Evolutionary conservation across 2,888 invertebrate genomes (phyloP).

Genomic region (Drosophila anomalipes): DNA sequence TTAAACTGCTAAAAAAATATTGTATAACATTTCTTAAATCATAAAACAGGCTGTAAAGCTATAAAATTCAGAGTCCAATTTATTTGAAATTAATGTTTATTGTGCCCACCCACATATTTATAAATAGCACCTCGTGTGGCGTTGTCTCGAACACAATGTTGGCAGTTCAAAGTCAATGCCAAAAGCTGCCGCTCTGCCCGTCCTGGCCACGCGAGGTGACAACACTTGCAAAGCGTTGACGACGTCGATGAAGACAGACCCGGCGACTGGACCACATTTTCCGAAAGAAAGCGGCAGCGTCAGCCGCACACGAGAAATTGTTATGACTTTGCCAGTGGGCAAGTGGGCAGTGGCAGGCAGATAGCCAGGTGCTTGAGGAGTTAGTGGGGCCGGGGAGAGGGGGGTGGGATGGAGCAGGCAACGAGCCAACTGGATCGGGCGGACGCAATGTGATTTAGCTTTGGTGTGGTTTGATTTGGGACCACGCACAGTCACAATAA

Average conservation of each 20-base stretch:
- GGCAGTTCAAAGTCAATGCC: conserved; percentile 66
- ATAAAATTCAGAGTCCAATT: neutral
- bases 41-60: neutral
- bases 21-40: neutral
- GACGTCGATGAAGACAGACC: conserved; percentile 34
- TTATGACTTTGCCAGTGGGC: conserved; percentile 52
- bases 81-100: neutral
- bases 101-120: neutral
- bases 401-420: neutral
- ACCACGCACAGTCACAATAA: conserved; percentile 41
- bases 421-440: conserved; percentile 35
- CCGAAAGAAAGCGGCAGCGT: conserved; percentile 75
- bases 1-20: neutral
- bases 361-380: neutral
- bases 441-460: conserved; percentile 55
- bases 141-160: conserved; percentile 40
- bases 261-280: conserved; percentile 80
- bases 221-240: conserved; percentile 36
- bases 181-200: conserved; percentile 50
- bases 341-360: conserved; percentile 30
- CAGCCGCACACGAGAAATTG: conserved; percentile 47
- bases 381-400: neutral
- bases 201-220: conserved; percentile 49
- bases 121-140: conserved; percentile 37
- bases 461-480: conserved; percentile 67